Evolutionary conservation across 1,140 invertebrate species (phyloP), one percentile per base, ranked within the genome.

Genomic region (Caenorhabditis tropicalis): DNA sequence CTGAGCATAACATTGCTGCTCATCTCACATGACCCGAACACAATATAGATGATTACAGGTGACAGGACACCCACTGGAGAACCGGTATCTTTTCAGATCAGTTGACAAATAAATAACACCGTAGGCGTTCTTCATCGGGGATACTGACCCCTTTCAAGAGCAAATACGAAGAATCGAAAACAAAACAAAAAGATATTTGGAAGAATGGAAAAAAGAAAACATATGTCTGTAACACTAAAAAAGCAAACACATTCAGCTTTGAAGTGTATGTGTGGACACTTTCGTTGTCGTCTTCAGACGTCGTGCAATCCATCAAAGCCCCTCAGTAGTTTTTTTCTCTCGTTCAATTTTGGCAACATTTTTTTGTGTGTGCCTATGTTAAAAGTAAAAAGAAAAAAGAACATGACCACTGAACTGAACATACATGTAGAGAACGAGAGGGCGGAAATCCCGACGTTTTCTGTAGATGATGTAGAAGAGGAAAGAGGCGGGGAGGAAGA

Each of bases 241-340:
- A 65, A 65, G 24, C 15, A 43, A 74, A 24, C 65, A 43, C 65
- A 74, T 74, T 74, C 65, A 43, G 65, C n/a, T 43, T 56, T 74
- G 65, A 74, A 74, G 65, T 43, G 36, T 24, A 74, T 65, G 65
- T 43, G 31, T 36, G 31, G 56, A 70, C 16, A 70, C 56, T n/a
- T n/a, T n/a, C n/a, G 5, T 58, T 29, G 15, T 58, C 21, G n/a
- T 65, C 29, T 33, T 27, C 65, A 74, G 36, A 74, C 36, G 33
- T 46, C 36, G 36, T 43, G 36, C 65, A 74, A 74, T 74, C n/a
- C 36, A 74, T 39, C 36, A 46, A 51, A 74, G 65, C 65, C n/a
- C n/a, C 33, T 21, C 65, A 43, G 29, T 12, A 43, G 65, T 43
- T 24, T 39, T 43, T 46, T 74, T 21, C 43, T 74, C n/a, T 36